Evolutionary conservation across 2,888 invertebrate genomes (phyloP), one percentile per base, ranked within the genome.

Genomic region (Gari tellinella): DNA sequence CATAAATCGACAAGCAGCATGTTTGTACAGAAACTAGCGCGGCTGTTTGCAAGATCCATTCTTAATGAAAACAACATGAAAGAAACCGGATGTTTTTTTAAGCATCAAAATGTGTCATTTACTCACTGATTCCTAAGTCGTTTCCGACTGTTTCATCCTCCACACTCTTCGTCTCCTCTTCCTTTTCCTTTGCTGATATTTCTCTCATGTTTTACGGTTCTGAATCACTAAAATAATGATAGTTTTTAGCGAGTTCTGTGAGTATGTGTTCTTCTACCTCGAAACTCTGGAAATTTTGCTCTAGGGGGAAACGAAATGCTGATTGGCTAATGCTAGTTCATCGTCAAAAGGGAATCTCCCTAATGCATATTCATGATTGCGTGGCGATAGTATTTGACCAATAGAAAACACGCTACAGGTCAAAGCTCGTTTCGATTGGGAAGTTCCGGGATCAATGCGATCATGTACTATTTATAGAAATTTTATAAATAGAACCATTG

Each of bases 341-440:
- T 57, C 72, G 76, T 76, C 67, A 72, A 21, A 60, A 53, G 76
- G 76, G 72, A 68, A 72, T 72, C 56, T 68, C 76, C 76, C 76
- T 76, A 38, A 70, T 67, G 63, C 56, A 63, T 69, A 69, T 69
- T 55, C 51, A 69, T 45, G n/a, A 38, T 57, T 48, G 57, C 62
- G 62, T 57, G 19, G 25, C 1, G 8, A 3, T n/a, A 2, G 5
- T 38, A 15, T 26, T 17, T 38, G 19, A 62, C 69, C 62, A 69
- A 62, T 23, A 43, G 25, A 52, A 12, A 5, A 19, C 21, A 5
- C n/a, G 21, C 1, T 23, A 17, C 31, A 49, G 26, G 4, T 41
- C 26, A 41, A 48, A 19, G 41, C 10, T 14, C 37, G 52, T 26
- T 43, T 45, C 17, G 31, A 31, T 31, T 53, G 64, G 55, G 49